Conservation (phyloP, 92 coral and sea anemone species). For the Epizoanthus stellaris region DNA sequence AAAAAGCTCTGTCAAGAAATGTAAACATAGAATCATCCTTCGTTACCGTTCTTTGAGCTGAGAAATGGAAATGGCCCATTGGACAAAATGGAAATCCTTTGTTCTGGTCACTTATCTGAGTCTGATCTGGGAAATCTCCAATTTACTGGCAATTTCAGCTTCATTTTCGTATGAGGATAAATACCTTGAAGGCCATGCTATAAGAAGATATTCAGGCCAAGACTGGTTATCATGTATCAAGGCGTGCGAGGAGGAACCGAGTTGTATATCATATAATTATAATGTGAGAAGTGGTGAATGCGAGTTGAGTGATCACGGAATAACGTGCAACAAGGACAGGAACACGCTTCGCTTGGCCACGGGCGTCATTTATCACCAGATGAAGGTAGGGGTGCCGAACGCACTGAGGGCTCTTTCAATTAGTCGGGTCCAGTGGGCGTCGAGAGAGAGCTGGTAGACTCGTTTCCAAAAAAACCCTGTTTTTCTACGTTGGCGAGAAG, state of each 20-base stretch:
- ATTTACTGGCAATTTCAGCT: too few relatives aligned
- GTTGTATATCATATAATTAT: slow-evolving; percentile 14
- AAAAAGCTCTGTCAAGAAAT: too few relatives aligned
- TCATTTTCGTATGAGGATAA: not conserved
- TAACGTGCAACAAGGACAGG: not conserved
- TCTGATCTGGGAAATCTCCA: not conserved
- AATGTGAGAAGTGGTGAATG: not conserved
- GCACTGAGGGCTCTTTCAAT: too few relatives aligned
- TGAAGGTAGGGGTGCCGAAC: not conserved
- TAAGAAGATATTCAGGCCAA: not conserved
- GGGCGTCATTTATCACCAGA: not conserved
- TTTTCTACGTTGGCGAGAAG: too few relatives aligned
- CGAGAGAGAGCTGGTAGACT: too few relatives aligned
- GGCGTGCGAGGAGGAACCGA: not conserved
- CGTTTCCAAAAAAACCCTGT: too few relatives aligned
- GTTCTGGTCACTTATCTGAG: not conserved
- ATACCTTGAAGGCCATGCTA: slow-evolving; percentile 2
- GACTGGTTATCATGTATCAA: slow-evolving; percentile 16
- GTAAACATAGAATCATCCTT: too few relatives aligned
- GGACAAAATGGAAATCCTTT: not conserved
- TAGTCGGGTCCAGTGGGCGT: too few relatives aligned
- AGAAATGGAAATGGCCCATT: too few relatives aligned
- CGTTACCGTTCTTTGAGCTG: too few relatives aligned
- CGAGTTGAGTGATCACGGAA: slow-evolving; percentile 15
- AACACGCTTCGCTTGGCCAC: not conserved